A percentile compares a stretch with the other conserved stretches of the same genome.
Evolutionary conservation across 1,140 invertebrate genomes (phyloP).

Genomic region (Procambarus clarkii): DNA sequence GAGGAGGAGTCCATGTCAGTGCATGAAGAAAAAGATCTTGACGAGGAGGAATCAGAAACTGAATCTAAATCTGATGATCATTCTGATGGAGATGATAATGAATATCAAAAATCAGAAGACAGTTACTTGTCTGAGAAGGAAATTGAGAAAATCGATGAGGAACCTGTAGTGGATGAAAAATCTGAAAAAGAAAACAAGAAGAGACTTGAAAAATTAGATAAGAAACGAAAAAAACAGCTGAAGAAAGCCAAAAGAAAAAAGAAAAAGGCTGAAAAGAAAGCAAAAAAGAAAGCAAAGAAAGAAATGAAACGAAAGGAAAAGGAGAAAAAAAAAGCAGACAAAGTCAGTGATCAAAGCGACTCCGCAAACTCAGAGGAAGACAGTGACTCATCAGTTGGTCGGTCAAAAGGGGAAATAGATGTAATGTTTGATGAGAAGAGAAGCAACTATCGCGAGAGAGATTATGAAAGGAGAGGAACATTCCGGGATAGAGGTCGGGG

Average conservation of each 20-base stretch:
- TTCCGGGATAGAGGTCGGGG: background rate
- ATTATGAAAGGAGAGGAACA: background rate
- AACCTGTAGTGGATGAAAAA: background rate
- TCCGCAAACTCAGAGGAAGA: background rate
- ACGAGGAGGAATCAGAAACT: background rate
- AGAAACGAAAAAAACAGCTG: conserved; percentile 10
- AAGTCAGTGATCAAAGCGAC: background rate
- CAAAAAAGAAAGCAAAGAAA: conserved; percentile 34
- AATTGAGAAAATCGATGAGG: conserved; percentile 1
- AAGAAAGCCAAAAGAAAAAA: conserved; percentile 16
- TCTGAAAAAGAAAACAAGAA: conserved; percentile 30
- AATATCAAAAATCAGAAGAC: background rate
- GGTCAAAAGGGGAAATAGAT: background rate
- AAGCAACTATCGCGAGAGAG: background rate
- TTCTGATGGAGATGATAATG: background rate
- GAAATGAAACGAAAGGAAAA: conserved; percentile 5
- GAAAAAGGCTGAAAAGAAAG: conserved; percentile 19
- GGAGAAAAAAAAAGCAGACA: background rate
- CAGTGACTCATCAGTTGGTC: conserved; percentile 6
- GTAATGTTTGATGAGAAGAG: background rate
- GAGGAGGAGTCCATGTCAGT: background rate
- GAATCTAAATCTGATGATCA: background rate
- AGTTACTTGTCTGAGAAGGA: background rate
- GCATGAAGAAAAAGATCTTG: background rate
- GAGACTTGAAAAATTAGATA: background rate